A percentile compares a stretch with the other conserved stretches of the same genome.
Conservation (phyloP, 92 coral and sea anemone species). For the Meandrina meandrites region DNA sequence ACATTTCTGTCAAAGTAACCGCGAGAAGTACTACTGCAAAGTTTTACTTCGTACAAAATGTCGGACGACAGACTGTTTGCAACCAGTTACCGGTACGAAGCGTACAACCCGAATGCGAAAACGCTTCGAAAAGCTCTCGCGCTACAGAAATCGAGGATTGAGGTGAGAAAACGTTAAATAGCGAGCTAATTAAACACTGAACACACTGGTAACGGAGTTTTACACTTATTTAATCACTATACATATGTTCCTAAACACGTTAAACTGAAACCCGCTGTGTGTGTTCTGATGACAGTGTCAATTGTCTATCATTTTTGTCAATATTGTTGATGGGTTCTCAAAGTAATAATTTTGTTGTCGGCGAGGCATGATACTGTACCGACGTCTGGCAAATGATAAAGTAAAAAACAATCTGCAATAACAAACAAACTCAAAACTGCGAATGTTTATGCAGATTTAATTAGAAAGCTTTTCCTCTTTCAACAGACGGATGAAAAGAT, state of each 20-base stretch:
- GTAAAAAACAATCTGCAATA: background rate
- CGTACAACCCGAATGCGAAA: constrained; percentile 58
- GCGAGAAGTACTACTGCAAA: background rate
- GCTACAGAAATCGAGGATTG: constrained; percentile 63
- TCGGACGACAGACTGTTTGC: constrained; percentile 69
- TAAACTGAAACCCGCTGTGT: background rate
- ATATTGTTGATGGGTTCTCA: background rate
- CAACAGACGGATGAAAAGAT: constrained; percentile 39
- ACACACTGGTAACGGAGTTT: background rate
- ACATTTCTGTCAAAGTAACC: background rate
- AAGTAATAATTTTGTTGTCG: background rate
- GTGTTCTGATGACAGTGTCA: background rate
- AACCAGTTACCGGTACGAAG: constrained; percentile 73
- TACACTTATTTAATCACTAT: background rate
- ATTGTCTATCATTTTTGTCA: background rate
- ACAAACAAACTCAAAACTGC: background rate
- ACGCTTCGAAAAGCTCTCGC: constrained; percentile 62
- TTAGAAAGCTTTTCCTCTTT: background rate
- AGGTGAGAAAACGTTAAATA: constrained; percentile 45
- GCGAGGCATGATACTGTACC: background rate
- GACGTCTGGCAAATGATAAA: background rate
- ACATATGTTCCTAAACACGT: background rate
- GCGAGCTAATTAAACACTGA: background rate
- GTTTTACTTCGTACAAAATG: constrained; percentile 8
- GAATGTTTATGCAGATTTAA: background rate